phyloP scores from a whole-genome alignment of 2,888 invertebrate species.

The Coenonympha glycerion region DNA sequence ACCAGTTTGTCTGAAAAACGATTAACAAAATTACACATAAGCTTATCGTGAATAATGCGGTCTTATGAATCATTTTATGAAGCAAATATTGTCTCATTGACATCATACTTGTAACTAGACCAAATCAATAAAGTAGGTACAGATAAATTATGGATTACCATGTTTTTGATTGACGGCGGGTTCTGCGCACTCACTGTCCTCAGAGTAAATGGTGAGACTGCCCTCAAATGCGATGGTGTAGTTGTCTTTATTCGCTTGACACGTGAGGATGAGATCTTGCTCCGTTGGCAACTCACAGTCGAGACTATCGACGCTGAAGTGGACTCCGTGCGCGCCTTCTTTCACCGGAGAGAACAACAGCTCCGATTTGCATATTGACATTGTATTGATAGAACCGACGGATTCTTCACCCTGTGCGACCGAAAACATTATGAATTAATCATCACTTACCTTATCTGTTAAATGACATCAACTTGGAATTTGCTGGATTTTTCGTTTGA shows the following conservation, averaged over 20 bases:
- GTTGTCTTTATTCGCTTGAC: constrained; percentile 94
- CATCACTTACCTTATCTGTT: background rate
- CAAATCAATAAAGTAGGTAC: background rate
- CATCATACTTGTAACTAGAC: background rate
- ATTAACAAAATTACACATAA: constrained; percentile 34
- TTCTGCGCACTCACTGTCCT: constrained; percentile 84
- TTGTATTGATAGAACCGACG: constrained; percentile 84
- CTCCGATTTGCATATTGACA: constrained; percentile 94
- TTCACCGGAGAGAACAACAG: constrained; percentile 92
- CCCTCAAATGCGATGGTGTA: constrained; percentile 97
- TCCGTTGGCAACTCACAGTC: constrained; percentile 89
- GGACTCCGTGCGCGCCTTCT: constrained; percentile 83
- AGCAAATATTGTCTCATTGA: constrained; percentile 46
- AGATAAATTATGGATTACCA: constrained; percentile 42
- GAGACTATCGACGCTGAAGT: constrained; percentile 92
- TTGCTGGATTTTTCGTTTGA: background rate
- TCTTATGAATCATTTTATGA: constrained; percentile 42
- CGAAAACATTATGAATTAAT: constrained; percentile 10
- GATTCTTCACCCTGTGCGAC: constrained; percentile 80
- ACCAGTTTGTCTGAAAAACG: constrained; percentile 68
- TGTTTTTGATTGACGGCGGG: constrained; percentile 71
- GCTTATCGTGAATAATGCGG: constrained; percentile 43
- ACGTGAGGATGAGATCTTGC: constrained; percentile 91
- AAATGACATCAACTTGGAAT: background rate
- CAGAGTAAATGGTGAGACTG: constrained; percentile 88